Base-by-base conservation (phyloP, 2,888 invertebrate genomes). In the Ochropacha duplaris region DNA sequence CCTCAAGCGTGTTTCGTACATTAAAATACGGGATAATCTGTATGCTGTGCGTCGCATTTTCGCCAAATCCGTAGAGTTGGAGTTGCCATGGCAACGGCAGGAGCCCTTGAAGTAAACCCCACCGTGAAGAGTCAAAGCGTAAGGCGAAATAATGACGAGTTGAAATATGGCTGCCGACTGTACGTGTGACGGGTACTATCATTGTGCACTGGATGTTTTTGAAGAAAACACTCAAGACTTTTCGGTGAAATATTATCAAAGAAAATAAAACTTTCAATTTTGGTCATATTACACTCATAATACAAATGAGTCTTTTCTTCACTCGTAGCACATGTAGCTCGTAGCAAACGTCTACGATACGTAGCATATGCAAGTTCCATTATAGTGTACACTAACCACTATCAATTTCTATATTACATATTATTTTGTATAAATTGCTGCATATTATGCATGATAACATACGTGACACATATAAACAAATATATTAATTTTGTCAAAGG, bases 71-170 rank as follows among this genome's bases (percentile, higher is more conserved):
- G 73, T 64, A 73, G 71, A 72, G 74, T 71, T 75, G 78, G 76
- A 66, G 88, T 90, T 84, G 78, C 79, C 71, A 86, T 88, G 78
- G 60, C 81, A 68, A 84, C 89, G 73, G 72, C 89, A 72, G 72
- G 36, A 36, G 78, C 82, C 87, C 84, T 86, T 76, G 77, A 81
- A 75, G 68, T 69, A 71, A 77, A 74, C 81, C 81, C 85, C 77
- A 74, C 71, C 63, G 54, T 51, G 68, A 76, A 78, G 78, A 82
- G 82, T 84, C 85, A 83, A 79, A 79, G 83, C 80, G 78, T 75
- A 81, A 82, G 79, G 73, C 77, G 76, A 86, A 87, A 88, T 90
- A 91, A 90, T 89, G 89, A 89, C 81, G 77, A 72, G 73, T 78
- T 76, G 83, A 87, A 86, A 88, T 84, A 87, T 83, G 81, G 77